phyloP scores from a whole-genome alignment of 1,140 invertebrate species.

The Sarcophaga bullata region DNA sequence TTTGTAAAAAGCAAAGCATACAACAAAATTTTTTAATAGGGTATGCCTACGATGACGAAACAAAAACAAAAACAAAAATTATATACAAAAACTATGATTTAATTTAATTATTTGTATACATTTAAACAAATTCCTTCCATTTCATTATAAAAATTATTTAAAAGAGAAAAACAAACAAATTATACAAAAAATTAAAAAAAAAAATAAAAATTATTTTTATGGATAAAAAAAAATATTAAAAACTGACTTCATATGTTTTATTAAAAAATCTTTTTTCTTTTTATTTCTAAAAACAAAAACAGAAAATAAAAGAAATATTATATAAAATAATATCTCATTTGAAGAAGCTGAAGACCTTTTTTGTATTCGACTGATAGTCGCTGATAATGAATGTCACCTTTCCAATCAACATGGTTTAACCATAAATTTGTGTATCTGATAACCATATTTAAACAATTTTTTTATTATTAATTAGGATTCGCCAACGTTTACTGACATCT shows the following conservation, averaged over 20 bases:
- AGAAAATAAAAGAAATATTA: neutral
- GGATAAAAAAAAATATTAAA: slow-evolving; percentile 17
- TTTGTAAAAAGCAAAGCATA: too few relatives aligned
- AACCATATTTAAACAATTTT: too few relatives aligned
- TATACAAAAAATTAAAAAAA: slow-evolving; percentile 7
- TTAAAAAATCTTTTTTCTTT: neutral
- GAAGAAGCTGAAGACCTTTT: too few relatives aligned
- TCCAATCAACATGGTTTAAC: too few relatives aligned
- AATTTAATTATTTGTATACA: slow-evolving; percentile 29
- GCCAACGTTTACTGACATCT: too few relatives aligned
- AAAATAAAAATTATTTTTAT: neutral
- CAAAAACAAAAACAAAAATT: neutral
- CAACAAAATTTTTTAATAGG: too few relatives aligned
- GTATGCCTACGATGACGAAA: neutral
- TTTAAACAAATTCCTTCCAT: slow-evolving; percentile 63
- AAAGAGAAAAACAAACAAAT: slow-evolving; percentile 42
- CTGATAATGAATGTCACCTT: too few relatives aligned
- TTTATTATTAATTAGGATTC: too few relatives aligned
- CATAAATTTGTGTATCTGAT: too few relatives aligned
- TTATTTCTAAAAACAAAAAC: too few relatives aligned
- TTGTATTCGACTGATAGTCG: too few relatives aligned
- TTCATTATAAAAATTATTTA: slow-evolving; percentile 50
- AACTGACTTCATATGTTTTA: slow-evolving; percentile 10
- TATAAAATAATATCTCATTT: too few relatives aligned
- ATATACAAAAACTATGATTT: neutral